phyloP scores from a whole-genome alignment of 1,140 invertebrate species.

The Pollicipes pollicipes region DNA sequence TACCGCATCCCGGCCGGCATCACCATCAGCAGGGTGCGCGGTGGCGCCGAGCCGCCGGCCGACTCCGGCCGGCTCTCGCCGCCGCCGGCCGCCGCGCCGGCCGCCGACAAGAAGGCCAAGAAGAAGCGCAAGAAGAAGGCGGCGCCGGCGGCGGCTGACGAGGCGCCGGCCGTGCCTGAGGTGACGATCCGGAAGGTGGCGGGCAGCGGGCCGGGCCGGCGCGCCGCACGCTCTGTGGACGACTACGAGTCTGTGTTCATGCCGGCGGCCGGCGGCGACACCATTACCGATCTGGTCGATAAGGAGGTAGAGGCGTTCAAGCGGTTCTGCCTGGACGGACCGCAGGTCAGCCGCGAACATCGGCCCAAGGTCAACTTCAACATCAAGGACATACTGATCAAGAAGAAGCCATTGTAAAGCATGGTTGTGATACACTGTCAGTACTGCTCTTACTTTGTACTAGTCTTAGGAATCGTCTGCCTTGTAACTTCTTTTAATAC shows the following conservation, averaged over 20 bases:
- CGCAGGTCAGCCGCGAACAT: constrained; percentile 38
- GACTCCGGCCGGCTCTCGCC: neutral
- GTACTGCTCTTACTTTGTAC: constrained; percentile 1
- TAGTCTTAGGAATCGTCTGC: constrained; percentile 1
- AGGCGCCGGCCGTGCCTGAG: constrained; percentile 15
- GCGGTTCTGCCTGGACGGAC: constrained; percentile 52
- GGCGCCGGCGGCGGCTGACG: neutral
- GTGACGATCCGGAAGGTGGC: constrained; percentile 20
- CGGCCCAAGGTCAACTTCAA: constrained; percentile 50
- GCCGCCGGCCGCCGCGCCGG: neutral
- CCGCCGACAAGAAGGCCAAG: constrained; percentile 1
- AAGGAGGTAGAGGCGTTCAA: constrained; percentile 59
- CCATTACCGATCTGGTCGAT: constrained; percentile 27
- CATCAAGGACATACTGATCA: constrained; percentile 49
- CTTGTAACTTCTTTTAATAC: constrained; percentile 2
- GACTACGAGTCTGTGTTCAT: neutral
- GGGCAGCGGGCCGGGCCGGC: constrained; percentile 8
- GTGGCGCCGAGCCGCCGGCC: too few relatives aligned
- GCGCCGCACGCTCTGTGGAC: neutral
- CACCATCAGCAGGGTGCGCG: constrained; percentile 1
- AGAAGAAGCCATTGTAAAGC: constrained; percentile 28
- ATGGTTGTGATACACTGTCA: neutral
- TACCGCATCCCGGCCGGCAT: neutral
- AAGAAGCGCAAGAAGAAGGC: constrained; percentile 6
- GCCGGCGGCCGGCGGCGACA: neutral